A percentile compares a stretch with the other conserved stretches of the same genome.
These are phyloP conservation scores for Pavo muticus DNA, from an alignment of 2,113 vertebrate species.

Conservation along the genomic window DNA sequence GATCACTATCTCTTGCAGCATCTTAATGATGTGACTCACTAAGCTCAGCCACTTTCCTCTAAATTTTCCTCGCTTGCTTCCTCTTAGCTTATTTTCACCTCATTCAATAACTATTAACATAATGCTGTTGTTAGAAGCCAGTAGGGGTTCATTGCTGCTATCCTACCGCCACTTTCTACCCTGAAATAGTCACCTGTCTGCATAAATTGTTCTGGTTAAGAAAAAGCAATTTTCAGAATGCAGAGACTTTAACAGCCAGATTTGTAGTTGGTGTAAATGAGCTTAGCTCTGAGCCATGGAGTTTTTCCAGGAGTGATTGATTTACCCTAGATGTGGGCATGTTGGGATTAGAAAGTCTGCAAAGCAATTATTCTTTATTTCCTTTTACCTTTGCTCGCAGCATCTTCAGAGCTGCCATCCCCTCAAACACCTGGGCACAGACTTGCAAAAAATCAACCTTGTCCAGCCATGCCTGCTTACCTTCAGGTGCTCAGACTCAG, in stretches of 20 bases:
- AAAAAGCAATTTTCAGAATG: conserved; percentile 33
- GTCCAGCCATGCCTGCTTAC: neutral
- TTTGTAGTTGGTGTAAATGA: conserved; percentile 12
- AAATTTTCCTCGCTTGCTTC: conserved; percentile 37
- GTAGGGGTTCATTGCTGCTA: conserved; percentile 23
- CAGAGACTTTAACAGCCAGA: neutral
- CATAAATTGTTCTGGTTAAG: neutral
- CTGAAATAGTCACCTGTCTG: conserved; percentile 25
- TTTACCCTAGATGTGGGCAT: neutral
- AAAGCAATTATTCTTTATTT: neutral
- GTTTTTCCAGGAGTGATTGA: neutral
- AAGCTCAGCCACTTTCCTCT: conserved; percentile 33
- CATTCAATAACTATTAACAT: conserved; percentile 60
- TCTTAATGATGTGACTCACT: conserved; percentile 35
- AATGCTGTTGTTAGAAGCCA: conserved; percentile 51
- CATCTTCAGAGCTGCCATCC: neutral
- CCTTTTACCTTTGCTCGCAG: neutral
- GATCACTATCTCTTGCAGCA: conserved; percentile 4
- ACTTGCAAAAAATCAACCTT: neutral
- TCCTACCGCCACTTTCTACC: neutral
- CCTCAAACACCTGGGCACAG: neutral
- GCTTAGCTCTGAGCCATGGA: neutral
- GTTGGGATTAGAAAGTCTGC: neutral
- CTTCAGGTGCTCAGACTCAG: neutral
- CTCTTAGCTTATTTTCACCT: conserved; percentile 54